Evolutionary conservation across 2,113 vertebrate species (phyloP), one percentile per base, ranked within the genome.

Genomic region (Eclectus roratus): DNA sequence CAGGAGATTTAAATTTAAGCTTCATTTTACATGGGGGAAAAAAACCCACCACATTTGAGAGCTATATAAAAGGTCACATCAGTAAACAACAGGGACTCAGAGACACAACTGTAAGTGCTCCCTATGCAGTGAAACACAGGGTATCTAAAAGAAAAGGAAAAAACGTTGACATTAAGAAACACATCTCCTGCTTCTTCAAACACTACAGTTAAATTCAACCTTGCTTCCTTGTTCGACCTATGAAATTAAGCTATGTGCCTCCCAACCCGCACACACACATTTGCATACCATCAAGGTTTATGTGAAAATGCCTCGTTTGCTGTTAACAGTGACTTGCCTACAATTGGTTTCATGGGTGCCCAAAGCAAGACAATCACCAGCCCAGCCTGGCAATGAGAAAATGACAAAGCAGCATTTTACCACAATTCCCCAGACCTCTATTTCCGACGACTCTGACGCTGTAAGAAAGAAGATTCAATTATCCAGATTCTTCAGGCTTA

Each of bases 401-500:
- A 91, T 55, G 84, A 91, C 90, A 96, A 83, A 95, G 76, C 84
- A 96, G 91, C 79, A 0, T 90, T 96, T 93, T 87, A 93, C 89
- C 82, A 89, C 85, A 95, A 94, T 96, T 97, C 96, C 95, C 95
- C 66, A 89, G 93, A 78, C 89, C 56, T 94, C 90, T 65, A 86
- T 97, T 97, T 96, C 84, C 5, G 0, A 96, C 63, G 80, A 29
- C 70, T 84, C 69, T 96, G 94, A 97, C 61, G 35, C 72, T 93
- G 91, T 90, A 91, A 94, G 63, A 95, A 95, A 96, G 92, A 96
- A 94, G 91, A 97, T 96, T 97, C 95, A 97, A 98, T 98, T 97
- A 97, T 96, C 84, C 90, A 90, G 84, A 96, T 97, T 97, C 94
- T 97, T 96, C 83, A 91, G 89, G 85, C 83, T 97, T 96, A 94